Percentiles rank a stretch among this genome's conserved stretches.
These are phyloP conservation scores for Thryonomys swinderianus DNA, from an alignment of 2,113 vertebrate genomes.

Conservation along the genomic window DNA sequence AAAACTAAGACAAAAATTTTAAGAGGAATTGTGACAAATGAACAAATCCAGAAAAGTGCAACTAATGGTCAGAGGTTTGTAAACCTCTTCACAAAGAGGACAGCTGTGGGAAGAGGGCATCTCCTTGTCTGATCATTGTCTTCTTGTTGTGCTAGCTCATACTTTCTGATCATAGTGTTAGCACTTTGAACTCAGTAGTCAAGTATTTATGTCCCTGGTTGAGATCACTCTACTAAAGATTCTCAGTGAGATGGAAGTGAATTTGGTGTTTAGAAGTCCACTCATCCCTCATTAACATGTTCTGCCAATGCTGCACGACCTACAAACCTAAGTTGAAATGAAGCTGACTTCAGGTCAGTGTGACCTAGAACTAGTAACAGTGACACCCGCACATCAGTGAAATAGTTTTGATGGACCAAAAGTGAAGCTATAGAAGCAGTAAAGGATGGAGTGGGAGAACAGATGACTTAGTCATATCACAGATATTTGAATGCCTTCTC, in stretches of 20 bases:
- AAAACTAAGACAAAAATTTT: background rate
- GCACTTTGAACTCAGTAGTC: background rate
- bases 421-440: background rate
- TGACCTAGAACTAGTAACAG: background rate
- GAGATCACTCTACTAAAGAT: background rate
- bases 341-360: background rate
- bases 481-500: background rate
- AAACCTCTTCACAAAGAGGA: conserved; percentile 4
- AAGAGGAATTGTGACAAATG: background rate
- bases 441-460: background rate
- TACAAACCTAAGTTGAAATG: background rate
- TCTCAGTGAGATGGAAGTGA: too few relatives aligned
- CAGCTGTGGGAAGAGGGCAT: background rate
- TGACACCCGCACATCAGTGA: background rate
- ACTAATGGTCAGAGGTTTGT: background rate
- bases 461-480: background rate
- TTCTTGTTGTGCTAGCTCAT: background rate
- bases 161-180: background rate
- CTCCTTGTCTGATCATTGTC: background rate
- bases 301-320: background rate
- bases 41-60: background rate
- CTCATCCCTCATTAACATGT: background rate
- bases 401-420: background rate
- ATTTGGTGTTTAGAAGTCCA: background rate
- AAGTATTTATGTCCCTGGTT: background rate